Percentiles rank a stretch among this genome's conserved stretches.
Evolutionary conservation across 2,888 invertebrate genomes (phyloP).

Genomic region (Drosophila paramelanica): DNA sequence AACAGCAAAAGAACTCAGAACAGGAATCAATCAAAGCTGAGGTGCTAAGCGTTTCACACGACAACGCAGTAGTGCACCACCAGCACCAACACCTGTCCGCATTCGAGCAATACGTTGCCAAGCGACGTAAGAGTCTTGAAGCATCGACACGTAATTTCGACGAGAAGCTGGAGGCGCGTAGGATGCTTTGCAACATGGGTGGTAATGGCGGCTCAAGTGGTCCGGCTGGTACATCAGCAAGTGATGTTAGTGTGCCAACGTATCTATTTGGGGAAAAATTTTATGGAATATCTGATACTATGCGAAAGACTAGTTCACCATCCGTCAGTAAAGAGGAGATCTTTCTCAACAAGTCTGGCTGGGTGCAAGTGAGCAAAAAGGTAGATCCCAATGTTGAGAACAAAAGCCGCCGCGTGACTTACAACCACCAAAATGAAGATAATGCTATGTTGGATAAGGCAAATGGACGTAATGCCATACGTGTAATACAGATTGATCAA

Average conservation of each 20-base stretch:
- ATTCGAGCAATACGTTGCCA: constrained; percentile 82
- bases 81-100: constrained; percentile 63
- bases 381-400: constrained; percentile 78
- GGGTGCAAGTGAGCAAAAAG: constrained; percentile 86
- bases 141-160: constrained; percentile 83
- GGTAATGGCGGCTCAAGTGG: constrained; percentile 53
- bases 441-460: constrained; percentile 9
- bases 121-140: constrained; percentile 83
- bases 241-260: constrained; percentile 76
- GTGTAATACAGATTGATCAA: constrained; percentile 79
- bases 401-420: constrained; percentile 79
- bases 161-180: constrained; percentile 84
- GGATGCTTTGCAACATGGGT: constrained; percentile 84
- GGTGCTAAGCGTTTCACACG: constrained; percentile 19
- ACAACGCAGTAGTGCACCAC: constrained; percentile 22
- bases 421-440: constrained; percentile 76
- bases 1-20: constrained; percentile 29
- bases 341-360: constrained; percentile 85
- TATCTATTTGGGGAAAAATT: constrained; percentile 84
- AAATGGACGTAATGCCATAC: constrained; percentile 67
- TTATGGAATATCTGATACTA: constrained; percentile 45
- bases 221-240: constrained; percentile 8
- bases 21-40: constrained; percentile 40
- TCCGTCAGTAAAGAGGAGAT: constrained; percentile 82
- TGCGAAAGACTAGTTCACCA: constrained; percentile 57